Evolutionary conservation across 2,797 vertebrate genomes (phyloP), one percentile per base, ranked within the genome.

Genomic region (Gobionotothen gibberifrons): DNA sequence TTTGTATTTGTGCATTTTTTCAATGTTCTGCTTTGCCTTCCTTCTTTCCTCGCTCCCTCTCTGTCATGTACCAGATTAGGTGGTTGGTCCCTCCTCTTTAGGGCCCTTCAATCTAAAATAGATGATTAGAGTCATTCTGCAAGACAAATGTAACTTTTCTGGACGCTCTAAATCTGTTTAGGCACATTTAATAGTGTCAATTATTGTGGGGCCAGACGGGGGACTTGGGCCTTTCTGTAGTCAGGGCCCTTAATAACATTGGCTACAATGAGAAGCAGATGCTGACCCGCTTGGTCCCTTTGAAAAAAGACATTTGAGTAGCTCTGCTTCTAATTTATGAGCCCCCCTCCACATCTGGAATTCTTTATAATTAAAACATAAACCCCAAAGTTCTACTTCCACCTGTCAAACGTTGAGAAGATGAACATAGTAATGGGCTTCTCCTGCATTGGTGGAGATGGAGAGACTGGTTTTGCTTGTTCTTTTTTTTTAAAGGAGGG

Each of bases 331-430:
- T 98, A 96, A 98, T 99, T 98, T 98, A 97, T 94, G 92, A 93
- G 94, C 90, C 95, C 89, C 94, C 93, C 95, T 96, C 95, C 95
- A 97, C 98, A 98, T 99, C 97, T 99, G 97, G 97, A 98, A 97
- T 97, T 96, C 95, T 95, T 99, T 99, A 98, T 97, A 98, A 99
- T 99, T 98, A 98, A 98, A 98, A 97, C 96, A 90, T 96, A 97
- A 98, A 97, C 97, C 96, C 95, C 95, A 95, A 94, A 95, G 96
- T 97, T 97, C 96, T 96, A 96, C 96, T 98, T 99, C 97, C 98
- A 99, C 97, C 97, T 99, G 97, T 98, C 97, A 98, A 96, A 98
- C 92, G 96, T 95, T 97, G 96, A 97, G 97, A 97, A 97, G 97
- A 98, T 96, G 96, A 96, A 98, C 96, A 96, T 94, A 94, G 96